phyloP scores from a whole-genome alignment of 2,113 vertebrate species.

The Myrmecobius fasciatus region DNA sequence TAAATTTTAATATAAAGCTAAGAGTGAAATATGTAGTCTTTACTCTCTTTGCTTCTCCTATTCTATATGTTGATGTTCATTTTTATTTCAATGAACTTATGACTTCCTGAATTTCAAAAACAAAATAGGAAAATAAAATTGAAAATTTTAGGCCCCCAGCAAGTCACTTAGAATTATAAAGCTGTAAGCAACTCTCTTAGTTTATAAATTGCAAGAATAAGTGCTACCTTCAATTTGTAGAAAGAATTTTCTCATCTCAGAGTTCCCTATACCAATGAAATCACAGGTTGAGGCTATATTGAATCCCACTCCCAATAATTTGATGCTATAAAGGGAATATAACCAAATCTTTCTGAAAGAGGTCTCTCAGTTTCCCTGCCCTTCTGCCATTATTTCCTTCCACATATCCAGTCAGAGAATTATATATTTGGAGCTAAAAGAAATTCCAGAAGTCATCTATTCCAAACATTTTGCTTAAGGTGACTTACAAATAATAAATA shows the following conservation, averaged over 20 bases:
- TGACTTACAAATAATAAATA: neutral
- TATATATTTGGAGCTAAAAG: neutral
- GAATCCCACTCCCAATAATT: neutral
- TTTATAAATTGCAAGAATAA: neutral
- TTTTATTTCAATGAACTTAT: conserved; percentile 44
- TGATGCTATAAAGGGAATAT: neutral
- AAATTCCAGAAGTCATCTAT: neutral
- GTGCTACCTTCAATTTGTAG: neutral
- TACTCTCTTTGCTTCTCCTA: conserved; percentile 19
- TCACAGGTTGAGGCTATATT: neutral
- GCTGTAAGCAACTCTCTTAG: neutral
- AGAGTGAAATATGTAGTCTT: neutral
- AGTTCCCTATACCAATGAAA: neutral
- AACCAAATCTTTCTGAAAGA: neutral
- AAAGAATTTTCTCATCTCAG: neutral
- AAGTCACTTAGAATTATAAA: neutral
- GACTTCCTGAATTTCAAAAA: conserved; percentile 52
- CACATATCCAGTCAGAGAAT: neutral
- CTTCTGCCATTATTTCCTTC: neutral
- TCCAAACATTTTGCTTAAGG: neutral
- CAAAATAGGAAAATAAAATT: conserved; percentile 53
- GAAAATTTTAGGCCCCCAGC: neutral
- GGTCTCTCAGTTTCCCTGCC: neutral
- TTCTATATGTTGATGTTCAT: conserved; percentile 35
- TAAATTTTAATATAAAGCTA: conserved; percentile 47